phyloP scores from a whole-genome alignment of 2,113 vertebrate genomes.

The Eudyptes chrysolophus region DNA sequence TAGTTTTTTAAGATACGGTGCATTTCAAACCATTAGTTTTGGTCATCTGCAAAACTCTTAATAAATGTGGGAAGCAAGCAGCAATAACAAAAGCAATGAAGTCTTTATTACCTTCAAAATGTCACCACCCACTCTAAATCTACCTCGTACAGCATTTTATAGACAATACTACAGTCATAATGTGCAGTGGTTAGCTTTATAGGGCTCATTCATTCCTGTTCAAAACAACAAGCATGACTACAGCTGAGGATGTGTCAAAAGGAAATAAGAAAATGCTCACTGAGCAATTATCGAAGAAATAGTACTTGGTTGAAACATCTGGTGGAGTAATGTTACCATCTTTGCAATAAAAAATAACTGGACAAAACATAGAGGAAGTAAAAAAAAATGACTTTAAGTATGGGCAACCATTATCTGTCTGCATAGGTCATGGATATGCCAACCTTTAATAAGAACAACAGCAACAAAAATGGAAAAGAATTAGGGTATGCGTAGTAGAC shows the following conservation, averaged over 20 bases:
- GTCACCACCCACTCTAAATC: neutral
- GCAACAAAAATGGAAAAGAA: neutral
- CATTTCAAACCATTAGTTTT: neutral
- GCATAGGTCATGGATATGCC: neutral
- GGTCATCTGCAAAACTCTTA: neutral
- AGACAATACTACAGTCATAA: neutral
- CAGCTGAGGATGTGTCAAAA: neutral
- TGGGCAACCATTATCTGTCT: neutral
- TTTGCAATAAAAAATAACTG: slow-evolving; percentile 21
- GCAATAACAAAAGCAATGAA: neutral
- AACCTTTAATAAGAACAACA: neutral
- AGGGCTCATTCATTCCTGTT: neutral
- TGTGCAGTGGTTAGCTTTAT: neutral
- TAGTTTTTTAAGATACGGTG: neutral
- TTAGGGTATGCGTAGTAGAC: neutral
- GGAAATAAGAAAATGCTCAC: neutral
- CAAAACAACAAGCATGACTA: neutral
- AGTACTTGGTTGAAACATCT: neutral
- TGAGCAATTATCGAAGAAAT: slow-evolving; percentile 13
- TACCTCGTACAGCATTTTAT: neutral
- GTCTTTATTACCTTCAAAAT: neutral
- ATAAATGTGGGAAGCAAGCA: neutral
- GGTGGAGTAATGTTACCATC: neutral
- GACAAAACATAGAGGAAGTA: neutral
- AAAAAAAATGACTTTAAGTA: neutral